Evolutionary conservation across 2,888 invertebrate species (phyloP).

Genomic region (Tenthredo scrophulariae): DNA sequence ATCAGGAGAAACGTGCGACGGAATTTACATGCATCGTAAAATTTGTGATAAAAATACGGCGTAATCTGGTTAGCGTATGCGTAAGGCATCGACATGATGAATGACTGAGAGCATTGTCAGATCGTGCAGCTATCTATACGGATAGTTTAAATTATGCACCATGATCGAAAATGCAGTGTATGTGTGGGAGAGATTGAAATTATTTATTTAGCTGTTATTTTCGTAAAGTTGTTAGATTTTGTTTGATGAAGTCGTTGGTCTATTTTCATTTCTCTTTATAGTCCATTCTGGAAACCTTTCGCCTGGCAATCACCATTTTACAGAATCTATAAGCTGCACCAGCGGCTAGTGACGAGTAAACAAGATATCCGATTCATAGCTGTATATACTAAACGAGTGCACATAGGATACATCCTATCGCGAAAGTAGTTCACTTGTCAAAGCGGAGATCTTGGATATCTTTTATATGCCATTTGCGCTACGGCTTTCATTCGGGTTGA

Average conservation of each 20-base stretch:
- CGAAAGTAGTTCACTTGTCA: constrained; percentile 35
- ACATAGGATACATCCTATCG: background rate
- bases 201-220: background rate
- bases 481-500: background rate
- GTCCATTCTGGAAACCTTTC: constrained; percentile 33
- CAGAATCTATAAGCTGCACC: background rate
- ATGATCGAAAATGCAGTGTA: background rate
- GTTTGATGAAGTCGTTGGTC: constrained; percentile 8
- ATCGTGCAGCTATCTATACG: background rate
- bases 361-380: constrained; percentile 29
- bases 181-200: background rate
- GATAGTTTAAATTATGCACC: background rate
- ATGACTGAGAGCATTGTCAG: background rate
- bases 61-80: background rate
- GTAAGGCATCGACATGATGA: background rate
- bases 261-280: constrained; percentile 46
- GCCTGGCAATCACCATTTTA: constrained; percentile 15
- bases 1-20: background rate
- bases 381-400: background rate
- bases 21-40: background rate
- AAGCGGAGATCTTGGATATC: constrained; percentile 26
- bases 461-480: background rate
- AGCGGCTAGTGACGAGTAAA: background rate
- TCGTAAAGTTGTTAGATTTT: background rate
- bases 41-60: background rate